These are phyloP conservation scores for Odontocolon sp. DNA, from an alignment of 2,888 invertebrate genomes.

Conservation along the genomic window DNA sequence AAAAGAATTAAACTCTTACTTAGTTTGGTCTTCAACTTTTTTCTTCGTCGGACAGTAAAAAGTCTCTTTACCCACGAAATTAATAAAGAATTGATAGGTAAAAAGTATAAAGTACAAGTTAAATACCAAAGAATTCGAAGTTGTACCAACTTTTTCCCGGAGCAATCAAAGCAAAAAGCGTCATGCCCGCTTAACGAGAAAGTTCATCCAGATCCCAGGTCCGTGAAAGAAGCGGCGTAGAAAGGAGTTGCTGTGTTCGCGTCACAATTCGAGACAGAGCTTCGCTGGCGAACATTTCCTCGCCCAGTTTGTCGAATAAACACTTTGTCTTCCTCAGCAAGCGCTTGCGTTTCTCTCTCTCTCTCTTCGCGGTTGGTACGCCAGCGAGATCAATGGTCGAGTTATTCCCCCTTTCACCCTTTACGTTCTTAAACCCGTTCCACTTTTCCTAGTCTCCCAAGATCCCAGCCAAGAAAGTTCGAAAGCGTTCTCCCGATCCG, in stretches of 20 bases:
- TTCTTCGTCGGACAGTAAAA: background rate
- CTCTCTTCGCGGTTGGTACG: constrained; percentile 12
- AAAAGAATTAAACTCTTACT: constrained; percentile 24
- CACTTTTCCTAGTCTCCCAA: background rate
- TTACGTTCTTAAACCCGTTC: constrained; percentile 14
- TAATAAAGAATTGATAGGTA: background rate
- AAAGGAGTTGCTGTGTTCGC: constrained; percentile 11
- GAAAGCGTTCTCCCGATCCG: constrained; percentile 54
- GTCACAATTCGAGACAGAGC: constrained; percentile 34
- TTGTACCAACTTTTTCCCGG: constrained; percentile 16
- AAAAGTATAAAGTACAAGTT: background rate
- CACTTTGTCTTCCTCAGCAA: constrained; percentile 50
- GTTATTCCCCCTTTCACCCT: constrained; percentile 24
- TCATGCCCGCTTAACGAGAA: constrained; percentile 27
- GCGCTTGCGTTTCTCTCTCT: constrained; percentile 30
- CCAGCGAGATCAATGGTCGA: constrained; percentile 57
- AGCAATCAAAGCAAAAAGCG: constrained; percentile 24
- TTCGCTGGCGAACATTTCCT: constrained; percentile 35
- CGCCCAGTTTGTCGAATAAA: constrained; percentile 49
- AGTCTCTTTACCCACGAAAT: background rate
- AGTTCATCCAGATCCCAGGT: constrained; percentile 36
- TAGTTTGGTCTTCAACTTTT: background rate
- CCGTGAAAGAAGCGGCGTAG: constrained; percentile 10
- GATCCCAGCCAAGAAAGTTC: constrained; percentile 55
- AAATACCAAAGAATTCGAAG: constrained; percentile 4